phyloP scores from a whole-genome alignment of 1,140 invertebrate genomes.

The Wasmannia auropunctata region DNA sequence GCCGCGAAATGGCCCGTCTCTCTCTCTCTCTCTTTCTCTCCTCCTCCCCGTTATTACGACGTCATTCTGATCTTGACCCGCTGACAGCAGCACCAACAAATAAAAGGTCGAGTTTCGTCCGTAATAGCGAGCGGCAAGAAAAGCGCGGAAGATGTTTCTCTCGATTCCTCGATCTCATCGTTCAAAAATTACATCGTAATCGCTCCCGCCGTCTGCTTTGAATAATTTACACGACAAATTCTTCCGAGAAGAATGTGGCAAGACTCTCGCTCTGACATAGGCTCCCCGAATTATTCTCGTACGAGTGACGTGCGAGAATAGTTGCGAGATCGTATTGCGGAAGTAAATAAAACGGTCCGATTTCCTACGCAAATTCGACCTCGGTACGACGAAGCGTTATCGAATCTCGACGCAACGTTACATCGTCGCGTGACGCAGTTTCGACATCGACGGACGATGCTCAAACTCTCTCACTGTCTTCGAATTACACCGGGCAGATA shows the following conservation, averaged over 20 bases:
- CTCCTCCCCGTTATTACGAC: constrained; percentile 24
- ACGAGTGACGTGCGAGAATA: neutral
- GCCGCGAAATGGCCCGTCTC: constrained; percentile 3
- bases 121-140: constrained; percentile 35
- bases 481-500: constrained; percentile 54
- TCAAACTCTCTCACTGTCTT: constrained; percentile 57
- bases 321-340: neutral
- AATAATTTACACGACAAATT: neutral
- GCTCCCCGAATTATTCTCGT: neutral
- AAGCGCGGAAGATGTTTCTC: neutral
- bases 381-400: neutral
- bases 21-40: too few species aligned
- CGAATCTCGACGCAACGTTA: neutral
- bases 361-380: neutral
- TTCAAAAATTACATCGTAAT: neutral
- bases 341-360: neutral
- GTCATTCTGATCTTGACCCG: constrained; percentile 64
- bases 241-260: neutral
- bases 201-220: neutral
- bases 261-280: neutral
- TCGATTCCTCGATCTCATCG: neutral
- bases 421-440: neutral
- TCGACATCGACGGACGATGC: constrained; percentile 8
- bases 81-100: constrained; percentile 25
- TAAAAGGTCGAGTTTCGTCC: constrained; percentile 43